A percentile compares a stretch with the other conserved stretches of the same genome.
These are phyloP conservation scores for Ethmia dodecea DNA, from an alignment of 2,888 invertebrate species.

Conservation along the genomic window DNA sequence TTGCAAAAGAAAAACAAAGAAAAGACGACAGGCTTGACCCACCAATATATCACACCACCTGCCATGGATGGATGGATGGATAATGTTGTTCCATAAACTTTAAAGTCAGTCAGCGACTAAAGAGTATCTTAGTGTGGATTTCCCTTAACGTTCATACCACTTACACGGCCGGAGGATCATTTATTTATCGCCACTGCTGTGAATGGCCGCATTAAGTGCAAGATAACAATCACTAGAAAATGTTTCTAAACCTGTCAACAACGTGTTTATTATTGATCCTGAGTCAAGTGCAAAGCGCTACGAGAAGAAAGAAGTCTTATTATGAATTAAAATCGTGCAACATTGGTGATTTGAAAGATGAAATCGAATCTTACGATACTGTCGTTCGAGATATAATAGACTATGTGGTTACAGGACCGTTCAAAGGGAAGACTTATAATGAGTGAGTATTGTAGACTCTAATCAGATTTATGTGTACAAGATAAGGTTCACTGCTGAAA, in stretches of 20 bases:
- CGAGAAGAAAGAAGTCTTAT: slow-evolving; percentile 24
- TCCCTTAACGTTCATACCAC: no score
- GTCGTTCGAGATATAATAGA: slow-evolving; percentile 72
- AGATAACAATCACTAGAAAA: not conserved
- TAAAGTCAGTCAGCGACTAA: no score
- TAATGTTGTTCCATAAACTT: no score
- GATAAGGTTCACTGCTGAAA: no score
- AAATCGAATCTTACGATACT: slow-evolving; percentile 78
- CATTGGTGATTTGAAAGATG: slow-evolving; percentile 42
- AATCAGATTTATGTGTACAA: no score
- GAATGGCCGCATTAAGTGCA: not conserved
- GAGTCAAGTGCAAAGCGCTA: slow-evolving; percentile 20
- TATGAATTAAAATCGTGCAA: slow-evolving; percentile 20
- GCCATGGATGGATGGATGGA: no score
- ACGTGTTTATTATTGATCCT: not conserved
- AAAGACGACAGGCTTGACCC: no score
- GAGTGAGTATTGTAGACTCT: slow-evolving; percentile 68
- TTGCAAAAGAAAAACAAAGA: no score
- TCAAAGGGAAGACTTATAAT: slow-evolving; percentile 76
- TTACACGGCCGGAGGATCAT: slow-evolving; percentile 4
- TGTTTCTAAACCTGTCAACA: slow-evolving; percentile 5
- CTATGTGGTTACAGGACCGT: slow-evolving; percentile 63
- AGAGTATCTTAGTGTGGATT: no score
- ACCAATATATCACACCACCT: no score
- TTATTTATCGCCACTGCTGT: slow-evolving; percentile 2